Base-by-base conservation (phyloP, 2,888 invertebrate genomes). In the Drosophila yooni region DNA sequence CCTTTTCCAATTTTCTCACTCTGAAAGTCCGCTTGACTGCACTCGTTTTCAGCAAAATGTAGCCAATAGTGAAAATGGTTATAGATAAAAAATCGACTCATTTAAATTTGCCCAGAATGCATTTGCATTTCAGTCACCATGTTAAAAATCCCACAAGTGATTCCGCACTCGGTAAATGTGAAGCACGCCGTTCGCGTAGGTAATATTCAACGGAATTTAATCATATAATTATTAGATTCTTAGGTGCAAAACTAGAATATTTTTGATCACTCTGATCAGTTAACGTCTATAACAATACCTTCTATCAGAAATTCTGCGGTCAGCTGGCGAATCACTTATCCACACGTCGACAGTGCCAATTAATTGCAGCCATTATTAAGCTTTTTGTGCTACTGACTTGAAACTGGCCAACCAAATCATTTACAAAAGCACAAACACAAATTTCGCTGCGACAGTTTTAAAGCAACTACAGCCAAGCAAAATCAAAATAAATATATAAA, bases 361-460 rank as follows among this genome's bases (percentile, higher is more conserved):
- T 77, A 60, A 71, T 53, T 52, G 21, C 38, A 38, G 50, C 50
- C 60, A 77, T 87, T 79, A 87, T 82, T 82, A 88, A 90, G 81
- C 82, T 65, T 74, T 75, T 76, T 74, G 72, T 71, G 70, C 68
- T 64, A 74, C 72, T 90, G 91, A 82, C 91, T 89, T 91, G 91
- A 86, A 90, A 85, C 70, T 86, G 67, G 73, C 57, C 82, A 86
- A 76, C 53, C 60, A 46, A 68, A 74, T 58, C 1, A 18, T 25
- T 53, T 6, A 2, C 25, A 18, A 54, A 58, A 34, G 64, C 31
- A 57, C 52, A 59, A 36, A 46, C 53, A 65, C 36, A 69, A 60
- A 77, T 79, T 90, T 87, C 80, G 81, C 79, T 76, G 84, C 52
- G 82, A 81, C 78, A 85, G 77, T 73, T 81, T 74, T 6, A 70